phyloP scores from a whole-genome alignment of 2,888 invertebrate species.

The Mythimna lalbum region DNA sequence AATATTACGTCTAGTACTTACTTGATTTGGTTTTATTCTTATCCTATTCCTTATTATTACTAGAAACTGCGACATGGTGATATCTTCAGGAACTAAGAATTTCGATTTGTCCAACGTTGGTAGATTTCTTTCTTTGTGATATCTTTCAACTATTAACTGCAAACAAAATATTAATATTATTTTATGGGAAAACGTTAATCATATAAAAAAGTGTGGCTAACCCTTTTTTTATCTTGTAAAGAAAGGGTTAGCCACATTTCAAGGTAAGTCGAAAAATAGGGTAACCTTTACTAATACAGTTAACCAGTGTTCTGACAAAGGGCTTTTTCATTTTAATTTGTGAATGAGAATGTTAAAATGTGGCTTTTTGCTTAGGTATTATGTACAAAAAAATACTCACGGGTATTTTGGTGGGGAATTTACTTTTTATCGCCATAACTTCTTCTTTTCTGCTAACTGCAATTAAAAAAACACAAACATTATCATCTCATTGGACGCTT shows the following conservation, averaged over 20 bases:
- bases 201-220: no score
- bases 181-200: not conserved
- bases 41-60: constrained; percentile 93
- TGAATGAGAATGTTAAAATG: not conserved
- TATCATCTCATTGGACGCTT: constrained; percentile 16
- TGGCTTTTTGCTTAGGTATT: no score
- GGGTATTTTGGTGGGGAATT: constrained; percentile 95
- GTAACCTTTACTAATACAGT: not conserved
- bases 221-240: not conserved
- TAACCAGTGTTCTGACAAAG: not conserved
- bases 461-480: constrained; percentile 67
- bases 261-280: not conserved
- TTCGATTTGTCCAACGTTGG: constrained; percentile 96
- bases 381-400: constrained; percentile 86
- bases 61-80: constrained; percentile 96
- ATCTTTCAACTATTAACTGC: constrained; percentile 96
- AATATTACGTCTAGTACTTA: constrained; percentile 77
- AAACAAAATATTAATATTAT: constrained; percentile 47
- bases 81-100: constrained; percentile 96
- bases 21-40: constrained; percentile 91
- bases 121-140: constrained; percentile 94
- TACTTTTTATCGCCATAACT: constrained; percentile 94
- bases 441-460: constrained; percentile 94
- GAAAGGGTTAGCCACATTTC: no score
- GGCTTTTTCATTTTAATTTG: not conserved